Conservation (phyloP, 2,888 invertebrate genomes). For the Anarsia innoxiella region DNA sequence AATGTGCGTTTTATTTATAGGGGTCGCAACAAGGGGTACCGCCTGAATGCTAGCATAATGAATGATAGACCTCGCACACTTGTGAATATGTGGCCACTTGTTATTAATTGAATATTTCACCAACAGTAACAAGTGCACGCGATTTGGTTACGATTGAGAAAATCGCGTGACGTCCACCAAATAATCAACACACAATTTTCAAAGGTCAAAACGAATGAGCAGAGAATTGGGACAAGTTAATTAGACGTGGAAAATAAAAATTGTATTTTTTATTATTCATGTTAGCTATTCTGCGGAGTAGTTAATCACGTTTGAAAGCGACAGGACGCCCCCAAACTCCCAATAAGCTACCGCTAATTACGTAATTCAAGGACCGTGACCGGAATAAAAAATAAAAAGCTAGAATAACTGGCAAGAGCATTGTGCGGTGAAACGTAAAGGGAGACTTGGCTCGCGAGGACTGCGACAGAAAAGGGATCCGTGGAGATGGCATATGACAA, state of each 20-base stretch:
- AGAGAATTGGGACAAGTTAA: constrained; percentile 18
- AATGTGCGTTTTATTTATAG: constrained; percentile 68
- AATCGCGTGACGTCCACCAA: constrained; percentile 14
- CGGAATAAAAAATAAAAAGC: constrained; percentile 54
- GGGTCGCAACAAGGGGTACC: constrained; percentile 38
- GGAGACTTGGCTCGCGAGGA: constrained; percentile 21
- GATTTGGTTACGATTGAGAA: constrained; percentile 19
- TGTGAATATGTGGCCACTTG: constrained; percentile 51
- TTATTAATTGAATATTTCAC: constrained; percentile 56
- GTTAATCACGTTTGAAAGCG: constrained; percentile 46
- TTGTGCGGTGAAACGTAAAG: constrained; percentile 53
- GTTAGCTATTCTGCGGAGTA: constrained; percentile 37
- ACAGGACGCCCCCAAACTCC: constrained; percentile 45
- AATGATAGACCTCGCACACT: constrained; percentile 62
- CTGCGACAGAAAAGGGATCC: constrained; percentile 17
- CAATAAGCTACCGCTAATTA: constrained; percentile 66
- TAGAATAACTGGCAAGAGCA: constrained; percentile 42
- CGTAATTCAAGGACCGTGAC: constrained; percentile 67
- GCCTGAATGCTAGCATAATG: constrained; percentile 44
- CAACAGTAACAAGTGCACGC: constrained; percentile 46
- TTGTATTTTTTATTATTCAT: constrained; percentile 24
- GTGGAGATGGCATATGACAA: constrained; percentile 22
- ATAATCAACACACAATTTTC: constrained; percentile 2
- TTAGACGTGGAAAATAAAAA: constrained; percentile 21
- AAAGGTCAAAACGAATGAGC: constrained; percentile 13